phyloP scores from a whole-genome alignment of 1,140 invertebrate genomes.

The Caerostris darwini region DNA sequence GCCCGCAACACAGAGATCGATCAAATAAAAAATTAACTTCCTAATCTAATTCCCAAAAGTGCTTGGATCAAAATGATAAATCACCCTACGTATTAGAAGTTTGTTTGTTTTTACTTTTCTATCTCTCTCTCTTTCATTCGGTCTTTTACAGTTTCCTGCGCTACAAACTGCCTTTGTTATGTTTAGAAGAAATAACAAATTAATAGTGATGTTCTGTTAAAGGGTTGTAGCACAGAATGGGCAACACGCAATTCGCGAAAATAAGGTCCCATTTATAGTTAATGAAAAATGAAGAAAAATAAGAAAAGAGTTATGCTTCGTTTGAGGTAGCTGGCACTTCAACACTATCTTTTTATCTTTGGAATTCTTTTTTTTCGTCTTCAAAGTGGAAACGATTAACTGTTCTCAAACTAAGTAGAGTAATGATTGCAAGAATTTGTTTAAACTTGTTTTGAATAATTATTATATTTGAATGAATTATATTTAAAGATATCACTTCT shows the following conservation, averaged over 20 bases:
- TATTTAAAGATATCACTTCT: too few relatives aligned
- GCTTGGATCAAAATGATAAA: constrained; percentile 30
- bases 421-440: too few relatives aligned
- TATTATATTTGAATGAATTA: too few relatives aligned
- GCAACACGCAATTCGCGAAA: background rate
- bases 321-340: background rate
- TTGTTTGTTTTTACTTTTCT: background rate
- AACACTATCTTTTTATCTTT: background rate
- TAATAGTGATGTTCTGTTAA: background rate
- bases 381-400: too few relatives aligned
- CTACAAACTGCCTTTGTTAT: background rate
- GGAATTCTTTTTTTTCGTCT: too few relatives aligned
- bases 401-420: too few relatives aligned
- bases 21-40: background rate
- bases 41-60: background rate
- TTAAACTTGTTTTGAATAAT: too few relatives aligned
- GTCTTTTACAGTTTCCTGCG: background rate
- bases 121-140: background rate
- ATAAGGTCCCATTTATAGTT: background rate
- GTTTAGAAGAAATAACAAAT: background rate
- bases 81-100: background rate
- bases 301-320: background rate
- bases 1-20: background rate
- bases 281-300: background rate
- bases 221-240: background rate